Conservation (phyloP, 1,140 invertebrate species). For the Drosophila sp. region DNA sequence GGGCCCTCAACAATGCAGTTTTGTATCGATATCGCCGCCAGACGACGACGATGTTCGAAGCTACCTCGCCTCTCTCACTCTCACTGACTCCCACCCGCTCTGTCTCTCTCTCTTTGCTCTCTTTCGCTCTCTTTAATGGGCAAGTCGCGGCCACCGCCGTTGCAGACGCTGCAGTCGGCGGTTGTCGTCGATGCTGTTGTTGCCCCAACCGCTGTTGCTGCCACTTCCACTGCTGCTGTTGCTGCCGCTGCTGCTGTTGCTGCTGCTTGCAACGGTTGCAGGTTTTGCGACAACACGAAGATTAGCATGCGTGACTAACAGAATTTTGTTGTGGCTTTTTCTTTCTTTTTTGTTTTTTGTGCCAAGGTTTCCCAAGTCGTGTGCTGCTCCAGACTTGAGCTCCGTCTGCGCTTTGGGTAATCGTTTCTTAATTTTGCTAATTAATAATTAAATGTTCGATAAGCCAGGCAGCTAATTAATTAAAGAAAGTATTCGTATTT, state of each 20-base stretch:
- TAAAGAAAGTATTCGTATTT: constrained; percentile 29
- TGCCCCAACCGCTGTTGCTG: constrained; percentile 51
- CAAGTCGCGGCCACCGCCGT: constrained; percentile 50
- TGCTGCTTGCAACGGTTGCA: constrained; percentile 66
- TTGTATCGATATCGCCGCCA: constrained; percentile 52
- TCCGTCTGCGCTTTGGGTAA: constrained; percentile 56
- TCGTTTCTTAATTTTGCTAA: constrained; percentile 81
- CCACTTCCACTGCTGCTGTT: constrained; percentile 40
- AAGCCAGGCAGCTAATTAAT: constrained; percentile 66
- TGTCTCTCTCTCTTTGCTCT: no score
- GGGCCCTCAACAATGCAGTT: constrained; percentile 65
- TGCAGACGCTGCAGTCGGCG: constrained; percentile 4
- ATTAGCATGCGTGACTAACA: constrained; percentile 83
- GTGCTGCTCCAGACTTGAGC: constrained; percentile 4
- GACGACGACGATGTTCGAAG: constrained; percentile 3
- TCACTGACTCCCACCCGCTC: no score
- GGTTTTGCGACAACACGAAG: constrained; percentile 81
- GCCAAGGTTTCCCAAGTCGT: constrained; percentile 52
- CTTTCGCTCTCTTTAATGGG: constrained; percentile 17
- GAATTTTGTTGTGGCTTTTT: constrained; percentile 78
- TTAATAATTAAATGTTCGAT: constrained; percentile 79
- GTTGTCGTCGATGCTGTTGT: constrained; percentile 25
- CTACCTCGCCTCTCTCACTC: no score
- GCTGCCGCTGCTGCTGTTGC: constrained; percentile 49
- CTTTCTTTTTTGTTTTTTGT: no score